Conservation (phyloP, 2,797 vertebrate species). For the Rallus crepitans region DNA sequence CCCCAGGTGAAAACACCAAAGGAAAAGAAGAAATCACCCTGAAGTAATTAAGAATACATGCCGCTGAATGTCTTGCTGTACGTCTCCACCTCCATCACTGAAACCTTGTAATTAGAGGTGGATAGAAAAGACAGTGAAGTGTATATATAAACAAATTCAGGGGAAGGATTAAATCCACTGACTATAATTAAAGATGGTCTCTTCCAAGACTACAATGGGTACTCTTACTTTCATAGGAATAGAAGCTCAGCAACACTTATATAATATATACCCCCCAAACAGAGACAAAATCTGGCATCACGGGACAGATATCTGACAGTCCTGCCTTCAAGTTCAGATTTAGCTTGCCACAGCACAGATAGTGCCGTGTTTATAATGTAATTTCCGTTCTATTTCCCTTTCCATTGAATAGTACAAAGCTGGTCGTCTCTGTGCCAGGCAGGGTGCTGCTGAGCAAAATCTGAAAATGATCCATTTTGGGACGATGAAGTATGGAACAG, state of each 20-base stretch:
- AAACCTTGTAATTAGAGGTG: slow-evolving; percentile 44
- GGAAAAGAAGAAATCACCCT: not conserved
- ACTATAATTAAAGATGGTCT: slow-evolving; percentile 52
- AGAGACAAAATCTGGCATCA: not conserved
- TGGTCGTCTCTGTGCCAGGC: not conserved
- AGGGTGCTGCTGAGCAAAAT: not conserved
- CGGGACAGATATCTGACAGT: not conserved
- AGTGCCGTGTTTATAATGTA: slow-evolving; percentile 8
- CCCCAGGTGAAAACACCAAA: not conserved
- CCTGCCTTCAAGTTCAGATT: slow-evolving; percentile 9
- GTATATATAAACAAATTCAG: slow-evolving; percentile 50
- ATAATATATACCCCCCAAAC: not conserved
- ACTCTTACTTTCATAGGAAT: slow-evolving; percentile 20
- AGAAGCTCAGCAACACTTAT: not conserved
- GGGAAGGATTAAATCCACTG: slow-evolving; percentile 27
- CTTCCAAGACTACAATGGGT: not conserved
- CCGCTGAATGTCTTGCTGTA: not conserved
- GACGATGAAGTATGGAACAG: not conserved
- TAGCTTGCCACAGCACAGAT: not conserved
- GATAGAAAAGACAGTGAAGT: slow-evolving; percentile 28
- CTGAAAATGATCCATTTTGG: not conserved
- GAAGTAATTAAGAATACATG: slow-evolving; percentile 11
- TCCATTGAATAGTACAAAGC: slow-evolving; percentile 2
- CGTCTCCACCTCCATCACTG: not conserved
- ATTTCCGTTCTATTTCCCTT: slow-evolving; percentile 42